These are phyloP conservation scores for Garra rufa DNA, from an alignment of 2,113 vertebrate species.

Conservation along the genomic window DNA sequence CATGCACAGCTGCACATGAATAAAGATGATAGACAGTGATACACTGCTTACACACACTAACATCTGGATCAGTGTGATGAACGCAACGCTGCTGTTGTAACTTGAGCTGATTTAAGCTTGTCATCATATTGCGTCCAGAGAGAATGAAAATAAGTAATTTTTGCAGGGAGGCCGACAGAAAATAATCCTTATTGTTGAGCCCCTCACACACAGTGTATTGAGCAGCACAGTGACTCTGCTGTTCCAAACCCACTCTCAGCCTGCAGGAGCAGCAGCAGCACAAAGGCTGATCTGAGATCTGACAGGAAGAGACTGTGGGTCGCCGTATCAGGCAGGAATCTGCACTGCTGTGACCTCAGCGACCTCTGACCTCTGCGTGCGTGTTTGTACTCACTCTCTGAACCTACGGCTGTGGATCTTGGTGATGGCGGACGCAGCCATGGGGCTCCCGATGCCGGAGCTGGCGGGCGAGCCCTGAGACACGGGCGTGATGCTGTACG, in stretches of 20 bases:
- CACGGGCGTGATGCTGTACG: constrained; percentile 97
- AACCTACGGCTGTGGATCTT: constrained; percentile 99
- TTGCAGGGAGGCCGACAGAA: background rate
- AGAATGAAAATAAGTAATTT: background rate
- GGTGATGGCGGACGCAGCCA: constrained; percentile 95
- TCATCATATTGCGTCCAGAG: too few relatives aligned
- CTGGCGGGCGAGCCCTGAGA: constrained; percentile 96
- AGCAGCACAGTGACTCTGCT: background rate
- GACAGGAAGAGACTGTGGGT: background rate
- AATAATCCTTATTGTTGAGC: background rate
- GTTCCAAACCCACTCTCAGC: background rate
- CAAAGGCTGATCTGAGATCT: background rate
- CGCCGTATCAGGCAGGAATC: background rate
- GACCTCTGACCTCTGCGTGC: background rate
- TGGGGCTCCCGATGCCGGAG: constrained; percentile 96
- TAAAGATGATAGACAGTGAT: too few relatives aligned
- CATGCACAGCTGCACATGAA: too few relatives aligned
- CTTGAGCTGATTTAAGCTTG: too few relatives aligned
- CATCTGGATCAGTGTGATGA: too few relatives aligned
- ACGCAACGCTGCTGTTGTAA: background rate
- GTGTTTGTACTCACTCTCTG: constrained; percentile 89
- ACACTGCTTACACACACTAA: too few relatives aligned
- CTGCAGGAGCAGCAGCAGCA: background rate
- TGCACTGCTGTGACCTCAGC: background rate
- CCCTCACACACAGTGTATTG: background rate